Evolutionary conservation across 1,140 invertebrate genomes (phyloP), one percentile per base, ranked within the genome.

Genomic region (Microplitis demolitor): DNA sequence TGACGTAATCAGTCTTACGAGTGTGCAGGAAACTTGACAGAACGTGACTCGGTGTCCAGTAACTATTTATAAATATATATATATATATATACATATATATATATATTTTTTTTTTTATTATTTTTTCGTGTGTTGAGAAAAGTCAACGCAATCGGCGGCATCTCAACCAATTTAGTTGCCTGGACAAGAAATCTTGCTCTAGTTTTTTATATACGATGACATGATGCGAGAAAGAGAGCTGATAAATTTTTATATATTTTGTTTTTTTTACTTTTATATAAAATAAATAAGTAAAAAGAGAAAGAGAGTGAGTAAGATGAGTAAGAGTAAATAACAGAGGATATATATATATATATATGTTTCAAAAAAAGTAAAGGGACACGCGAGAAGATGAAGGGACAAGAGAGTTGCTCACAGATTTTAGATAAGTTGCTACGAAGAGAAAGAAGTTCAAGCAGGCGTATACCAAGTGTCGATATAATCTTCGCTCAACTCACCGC

Each of bases 391-490:
- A 35, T 45, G 60, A 72, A 56, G 35, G 53, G 37, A 53, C 63
- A 66, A 72, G 71, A 72, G 64, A 67, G 63, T 66, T 67, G 54
- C 53, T 67, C 56, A 72, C 71, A 67, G 71, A 72, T 72, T 72
- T 24, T 16, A 72, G 71, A 72, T 72, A 72, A 71, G 54, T 54
- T 58, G 50, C 50, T 31, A 67, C 64, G 37, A 67, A 64, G 35
- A 60, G 66, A 72, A 61, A 66, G 64, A 72, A 67, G 56, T 67
- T 35, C 71, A 9, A 50, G 35, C 71, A 72, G 64, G 71, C 64
- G 71, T 72, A 64, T 72, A 72, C 71, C 71, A 51, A 67, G 64
- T 72, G 64, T 35, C 71, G 71, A 72, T 72, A 72, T 72, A 72
- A 72, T 72, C 71, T 72, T 72, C 8, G 39, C 63, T 62, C 54